Evolutionary conservation across 2,888 invertebrate species (phyloP), one percentile per base, ranked within the genome.

Genomic region (Drosophila kanekoi): DNA sequence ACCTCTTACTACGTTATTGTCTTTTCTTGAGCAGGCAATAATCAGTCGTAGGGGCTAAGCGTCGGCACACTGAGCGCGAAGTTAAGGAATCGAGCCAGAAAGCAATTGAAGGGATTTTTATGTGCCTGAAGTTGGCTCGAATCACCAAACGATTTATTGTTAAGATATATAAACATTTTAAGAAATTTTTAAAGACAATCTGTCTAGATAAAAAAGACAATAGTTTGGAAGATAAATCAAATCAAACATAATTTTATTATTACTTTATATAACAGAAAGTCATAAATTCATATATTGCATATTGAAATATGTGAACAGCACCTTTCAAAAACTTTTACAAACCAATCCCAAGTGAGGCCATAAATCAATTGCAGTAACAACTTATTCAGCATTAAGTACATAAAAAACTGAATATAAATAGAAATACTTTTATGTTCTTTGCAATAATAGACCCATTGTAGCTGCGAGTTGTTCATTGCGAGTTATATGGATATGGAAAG

Each of bases 351-450:
- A 28, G 23, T 13, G 38, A 11, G 38, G 4, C n/a, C 44, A 74
- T 74, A 74, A 74, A 77, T 74, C 74, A 73, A 51, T 23, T 59
- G 49, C 53, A 58, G 16, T 48, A 63, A 10, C 14, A 61, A 54
- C 35, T 20, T 43, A 68, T 60, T 53, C 49, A 49, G 23, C 45
- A 57, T 59, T 16, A 35, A 35, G 41, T 23, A 16, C 41, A 43
- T 56, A 51, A 44, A 43, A 35, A 62, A n/a, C 20, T 20, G 41
- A 43, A 38, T 48, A 65, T 41, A 49, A 56, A 41, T 18, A 65
- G 35, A 53, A 33, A 52, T 40, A 32, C 41, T 65, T 68, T 68
- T 18, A 68, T 40, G 48, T 57, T 57, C 57, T 57, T 38, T 9
- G 35, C 35, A 53, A 60, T 56, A 59, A 71, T 52, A 41, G 47